These are phyloP conservation scores for Oscheius sp. DNA, from an alignment of 2,888 invertebrate genomes.

Conservation along the genomic window DNA sequence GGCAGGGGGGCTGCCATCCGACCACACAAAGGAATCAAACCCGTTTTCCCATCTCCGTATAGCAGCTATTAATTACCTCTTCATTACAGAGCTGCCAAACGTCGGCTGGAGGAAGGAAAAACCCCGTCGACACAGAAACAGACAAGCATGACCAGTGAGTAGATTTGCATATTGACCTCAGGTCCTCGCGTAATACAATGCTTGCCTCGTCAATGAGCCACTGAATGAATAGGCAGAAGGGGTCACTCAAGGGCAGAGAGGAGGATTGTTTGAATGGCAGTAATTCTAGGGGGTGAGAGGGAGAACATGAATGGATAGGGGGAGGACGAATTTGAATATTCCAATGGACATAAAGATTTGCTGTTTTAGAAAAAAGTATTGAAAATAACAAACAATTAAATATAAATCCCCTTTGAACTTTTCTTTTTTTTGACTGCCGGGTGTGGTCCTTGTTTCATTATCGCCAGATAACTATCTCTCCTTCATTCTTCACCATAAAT, in stretches of 20 bases:
- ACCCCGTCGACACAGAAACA: not conserved
- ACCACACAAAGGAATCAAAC: slow-evolving; percentile 10
- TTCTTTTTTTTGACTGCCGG: slow-evolving; percentile 6
- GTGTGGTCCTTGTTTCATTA: too few species aligned
- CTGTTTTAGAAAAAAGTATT: too few species aligned
- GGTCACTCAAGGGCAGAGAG: not conserved
- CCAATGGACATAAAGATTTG: too few species aligned
- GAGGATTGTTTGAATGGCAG: too few species aligned
- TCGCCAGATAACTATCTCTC: slow-evolving; percentile 1
- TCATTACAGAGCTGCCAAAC: slow-evolving; percentile 9
- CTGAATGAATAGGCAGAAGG: not conserved
- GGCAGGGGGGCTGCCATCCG: slow-evolving; percentile 5
- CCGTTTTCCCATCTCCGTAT: slow-evolving; percentile 1
- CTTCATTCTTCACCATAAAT: too few species aligned
- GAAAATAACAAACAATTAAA: too few species aligned
- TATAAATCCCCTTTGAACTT: too few species aligned
- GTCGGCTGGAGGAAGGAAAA: not conserved
- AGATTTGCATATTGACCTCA: slow-evolving; percentile 11
- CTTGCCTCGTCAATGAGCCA: slow-evolving; percentile 4
- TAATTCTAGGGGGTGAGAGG: too few species aligned
- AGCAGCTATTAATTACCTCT: too few species aligned
- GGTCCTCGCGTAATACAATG: slow-evolving; percentile 25
- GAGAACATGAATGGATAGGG: too few species aligned
- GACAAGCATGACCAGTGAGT: slow-evolving; percentile 15
- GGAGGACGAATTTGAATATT: too few species aligned